Conservation (phyloP, 2,888 invertebrate species). For the Idaea dimidiata region DNA sequence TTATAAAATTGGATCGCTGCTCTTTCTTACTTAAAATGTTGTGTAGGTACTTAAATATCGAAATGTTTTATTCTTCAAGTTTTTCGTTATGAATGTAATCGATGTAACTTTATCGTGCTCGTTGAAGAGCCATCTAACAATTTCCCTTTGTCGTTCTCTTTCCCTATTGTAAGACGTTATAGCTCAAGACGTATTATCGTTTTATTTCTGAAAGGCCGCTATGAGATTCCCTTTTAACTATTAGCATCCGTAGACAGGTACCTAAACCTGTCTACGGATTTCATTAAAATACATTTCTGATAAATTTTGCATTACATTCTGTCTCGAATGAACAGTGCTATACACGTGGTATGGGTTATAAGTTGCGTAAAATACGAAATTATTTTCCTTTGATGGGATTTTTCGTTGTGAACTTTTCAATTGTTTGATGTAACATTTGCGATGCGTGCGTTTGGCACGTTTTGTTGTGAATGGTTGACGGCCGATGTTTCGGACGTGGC, state of each 20-base stretch:
- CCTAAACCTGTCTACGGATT: slow-evolving; percentile 49
- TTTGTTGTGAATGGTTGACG: slow-evolving; percentile 68
- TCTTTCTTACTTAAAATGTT: slow-evolving; percentile 23
- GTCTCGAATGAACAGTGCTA: slow-evolving; percentile 12
- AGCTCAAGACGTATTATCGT: slow-evolving; percentile 66
- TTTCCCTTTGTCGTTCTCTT: slow-evolving; percentile 59
- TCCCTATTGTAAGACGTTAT: slow-evolving; percentile 65
- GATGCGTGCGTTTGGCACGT: slow-evolving; percentile 70
- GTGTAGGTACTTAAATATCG: slow-evolving; percentile 16
- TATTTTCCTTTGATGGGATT: slow-evolving; percentile 51
- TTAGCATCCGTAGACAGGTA: too few relatives aligned
- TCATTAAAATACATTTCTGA: slow-evolving; percentile 43
- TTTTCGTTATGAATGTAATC: slow-evolving; percentile 36
- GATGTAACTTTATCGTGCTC: slow-evolving; percentile 63
- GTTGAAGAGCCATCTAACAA: slow-evolving; percentile 56
- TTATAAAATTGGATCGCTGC: slow-evolving; percentile 21
- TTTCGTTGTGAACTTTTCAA: slow-evolving; percentile 62
- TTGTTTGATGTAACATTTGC: slow-evolving; percentile 49
- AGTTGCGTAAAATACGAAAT: slow-evolving; percentile 17
- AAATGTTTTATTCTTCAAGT: slow-evolving; percentile 17
- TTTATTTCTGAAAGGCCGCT: slow-evolving; percentile 62
- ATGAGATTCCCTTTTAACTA: slow-evolving; percentile 64
- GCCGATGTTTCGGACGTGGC: slow-evolving; percentile 60
- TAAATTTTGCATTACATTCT: slow-evolving; percentile 38
- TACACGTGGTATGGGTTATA: slow-evolving; percentile 10